Conservation (phyloP, 2,797 vertebrate species). For the Arrhamphus sclerolepis region DNA sequence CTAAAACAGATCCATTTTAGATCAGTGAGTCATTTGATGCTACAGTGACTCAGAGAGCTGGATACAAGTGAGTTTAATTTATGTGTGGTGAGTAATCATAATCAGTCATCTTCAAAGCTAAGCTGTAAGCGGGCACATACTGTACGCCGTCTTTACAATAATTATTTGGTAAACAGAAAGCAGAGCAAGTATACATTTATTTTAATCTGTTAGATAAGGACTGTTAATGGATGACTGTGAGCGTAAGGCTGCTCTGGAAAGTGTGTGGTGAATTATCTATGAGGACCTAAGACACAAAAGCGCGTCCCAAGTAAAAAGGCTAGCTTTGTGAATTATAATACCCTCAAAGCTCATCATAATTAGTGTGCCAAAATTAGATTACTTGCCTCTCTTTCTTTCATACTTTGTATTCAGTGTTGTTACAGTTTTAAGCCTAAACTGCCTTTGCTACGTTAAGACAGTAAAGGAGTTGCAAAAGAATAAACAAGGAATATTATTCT, state of each 20-base stretch:
- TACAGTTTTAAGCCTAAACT: constrained; percentile 50
- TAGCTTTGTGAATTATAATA: constrained; percentile 18
- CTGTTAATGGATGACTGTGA: no score
- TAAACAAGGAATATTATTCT: constrained; percentile 50
- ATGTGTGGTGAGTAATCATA: background rate
- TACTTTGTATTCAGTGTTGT: constrained; percentile 36
- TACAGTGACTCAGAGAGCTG: constrained; percentile 22
- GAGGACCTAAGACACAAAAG: constrained; percentile 4
- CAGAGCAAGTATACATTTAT: no score
- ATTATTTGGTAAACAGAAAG: no score
- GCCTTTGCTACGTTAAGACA: constrained; percentile 57
- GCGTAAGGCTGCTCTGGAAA: no score
- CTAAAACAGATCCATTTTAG: constrained; percentile 1
- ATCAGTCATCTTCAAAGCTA: no score
- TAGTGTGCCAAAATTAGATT: constrained; percentile 45
- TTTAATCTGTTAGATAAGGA: no score
- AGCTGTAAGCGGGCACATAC: no score
- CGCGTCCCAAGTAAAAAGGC: constrained; percentile 20
- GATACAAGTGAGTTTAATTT: constrained; percentile 15
- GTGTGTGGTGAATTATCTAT: background rate
- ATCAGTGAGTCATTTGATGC: constrained; percentile 26
- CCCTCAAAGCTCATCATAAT: constrained; percentile 53
- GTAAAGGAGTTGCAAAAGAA: constrained; percentile 55
- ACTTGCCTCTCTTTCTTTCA: constrained; percentile 41
- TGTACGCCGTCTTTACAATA: no score